Percentiles rank a stretch among this genome's conserved stretches.
Evolutionary conservation across 1,140 invertebrate species (phyloP).

Genomic region (Micrasema minimum): DNA sequence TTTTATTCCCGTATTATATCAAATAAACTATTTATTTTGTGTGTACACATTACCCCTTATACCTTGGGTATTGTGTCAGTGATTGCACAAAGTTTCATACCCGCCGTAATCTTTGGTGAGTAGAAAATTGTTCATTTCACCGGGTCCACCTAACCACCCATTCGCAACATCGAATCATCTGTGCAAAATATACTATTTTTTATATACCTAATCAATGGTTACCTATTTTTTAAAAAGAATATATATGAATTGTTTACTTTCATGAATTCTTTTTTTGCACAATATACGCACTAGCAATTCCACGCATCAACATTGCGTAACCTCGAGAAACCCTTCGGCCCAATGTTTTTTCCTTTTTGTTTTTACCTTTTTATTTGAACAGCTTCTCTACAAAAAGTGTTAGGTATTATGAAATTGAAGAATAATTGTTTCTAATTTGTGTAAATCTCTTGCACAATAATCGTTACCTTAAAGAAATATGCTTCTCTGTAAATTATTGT

Average conservation of each 20-base stretch:
- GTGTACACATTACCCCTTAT: constrained; percentile 10
- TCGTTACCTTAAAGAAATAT: background rate
- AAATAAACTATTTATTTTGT: constrained; percentile 30
- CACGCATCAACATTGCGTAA: constrained; percentile 44
- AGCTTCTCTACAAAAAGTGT: background rate
- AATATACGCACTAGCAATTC: constrained; percentile 16
- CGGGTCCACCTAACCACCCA: constrained; percentile 40
- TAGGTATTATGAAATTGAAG: background rate
- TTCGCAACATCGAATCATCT: constrained; percentile 21
- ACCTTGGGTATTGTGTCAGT: constrained; percentile 43
- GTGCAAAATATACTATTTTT: constrained; percentile 1
- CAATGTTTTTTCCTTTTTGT: constrained; percentile 36
- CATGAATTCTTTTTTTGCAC: constrained; percentile 8
- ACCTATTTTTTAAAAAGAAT: background rate
- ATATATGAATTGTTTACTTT: background rate
- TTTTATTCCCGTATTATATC: constrained; percentile 35
- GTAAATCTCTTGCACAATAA: background rate
- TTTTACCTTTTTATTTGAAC: constrained; percentile 11
- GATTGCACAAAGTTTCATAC: constrained; percentile 21
- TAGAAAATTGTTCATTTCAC: constrained; percentile 31
- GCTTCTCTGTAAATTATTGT: background rate
- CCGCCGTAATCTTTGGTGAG: constrained; percentile 30
- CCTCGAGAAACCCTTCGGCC: constrained; percentile 33
- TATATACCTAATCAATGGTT: background rate
- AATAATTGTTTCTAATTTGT: background rate